Evolutionary conservation across 2,113 vertebrate genomes (phyloP), one percentile per base, ranked within the genome.

Genomic region (Spea multiplicata): DNA sequence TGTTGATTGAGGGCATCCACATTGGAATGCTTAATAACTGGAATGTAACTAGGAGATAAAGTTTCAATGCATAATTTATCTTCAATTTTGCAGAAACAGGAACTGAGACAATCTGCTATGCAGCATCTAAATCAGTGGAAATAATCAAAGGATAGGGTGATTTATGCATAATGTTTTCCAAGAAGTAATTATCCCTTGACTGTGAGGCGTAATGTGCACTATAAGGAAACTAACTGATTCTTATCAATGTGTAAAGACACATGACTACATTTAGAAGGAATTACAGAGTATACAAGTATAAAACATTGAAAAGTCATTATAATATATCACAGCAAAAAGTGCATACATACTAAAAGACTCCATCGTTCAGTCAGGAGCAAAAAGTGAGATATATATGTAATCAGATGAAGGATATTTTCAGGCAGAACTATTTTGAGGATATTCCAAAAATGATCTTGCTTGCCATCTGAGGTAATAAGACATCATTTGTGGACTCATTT

Each of bases 21-120:
- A 78, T 66, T 78, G 76, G 69, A 46, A 66, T 73, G 62, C 77
- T 49, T 73, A 80, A 80, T 80, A 80, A 80, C 62, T 80, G 77
- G 77, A 80, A 80, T 73, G 77, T 80, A 73, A 80, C 73, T 73
- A 49, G 62, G 44, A 79, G 77, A 79, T 79, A 79, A 79, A 73
- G 62, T 79, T 79, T 71, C 77, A 79, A 73, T 79, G 77, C 71
- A 79, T 79, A 79, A 79, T 67, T 73, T 79, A 73, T 73, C 70
- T 66, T 73, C 44, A 66, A 52, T 55, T 73, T 62, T 73, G 70
- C 61, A 59, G 44, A 73, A 73, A 59, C 77, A 73, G 44, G 44
- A 16, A 44, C n/a, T 8, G 62, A 46, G 44, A 66, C 45, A 8
- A 52, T 73, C 48, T 66, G 44, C 70, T 30, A 45, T 67, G 50